These are phyloP conservation scores for Simalia tracyae DNA, from an alignment of 2,797 vertebrate species.

Conservation along the genomic window DNA sequence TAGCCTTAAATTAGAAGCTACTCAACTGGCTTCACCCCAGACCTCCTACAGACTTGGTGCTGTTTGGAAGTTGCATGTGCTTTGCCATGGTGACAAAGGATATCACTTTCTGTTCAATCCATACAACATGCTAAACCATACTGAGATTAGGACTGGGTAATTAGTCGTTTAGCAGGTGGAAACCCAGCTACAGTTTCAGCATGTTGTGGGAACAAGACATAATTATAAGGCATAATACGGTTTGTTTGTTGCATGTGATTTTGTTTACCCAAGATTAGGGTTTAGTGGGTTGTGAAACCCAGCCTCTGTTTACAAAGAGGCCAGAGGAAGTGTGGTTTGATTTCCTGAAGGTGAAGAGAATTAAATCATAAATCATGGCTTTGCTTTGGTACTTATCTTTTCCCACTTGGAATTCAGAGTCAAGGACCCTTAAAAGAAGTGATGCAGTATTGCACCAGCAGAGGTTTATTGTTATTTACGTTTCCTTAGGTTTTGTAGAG, in stretches of 20 bases:
- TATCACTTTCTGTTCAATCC: not conserved
- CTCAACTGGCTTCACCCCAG: constrained; percentile 38
- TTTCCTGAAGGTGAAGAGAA: constrained; percentile 39
- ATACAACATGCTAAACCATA: not conserved
- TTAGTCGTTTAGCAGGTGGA: too few species aligned
- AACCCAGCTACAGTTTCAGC: not conserved
- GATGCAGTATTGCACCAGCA: not conserved
- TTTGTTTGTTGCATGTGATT: too few species aligned
- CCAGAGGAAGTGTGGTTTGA: constrained; percentile 31
- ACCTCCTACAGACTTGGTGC: constrained; percentile 36
- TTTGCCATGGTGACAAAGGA: constrained; percentile 57
- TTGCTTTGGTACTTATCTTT: constrained; percentile 3
- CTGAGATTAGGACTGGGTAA: not conserved
- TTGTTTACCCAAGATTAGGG: too few species aligned
- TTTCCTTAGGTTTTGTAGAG: not conserved
- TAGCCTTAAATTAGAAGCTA: constrained; percentile 30
- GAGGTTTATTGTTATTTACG: not conserved
- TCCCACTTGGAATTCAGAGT: not conserved
- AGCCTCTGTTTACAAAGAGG: constrained; percentile 36
- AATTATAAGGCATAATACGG: not conserved
- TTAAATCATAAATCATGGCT: not conserved
- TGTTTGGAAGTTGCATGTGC: constrained; percentile 46
- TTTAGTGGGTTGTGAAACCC: not conserved
- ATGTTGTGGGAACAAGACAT: not conserved
- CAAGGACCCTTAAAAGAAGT: not conserved